phyloP scores from a whole-genome alignment of 1,140 invertebrate species.

The Choristoneura fumiferana region DNA sequence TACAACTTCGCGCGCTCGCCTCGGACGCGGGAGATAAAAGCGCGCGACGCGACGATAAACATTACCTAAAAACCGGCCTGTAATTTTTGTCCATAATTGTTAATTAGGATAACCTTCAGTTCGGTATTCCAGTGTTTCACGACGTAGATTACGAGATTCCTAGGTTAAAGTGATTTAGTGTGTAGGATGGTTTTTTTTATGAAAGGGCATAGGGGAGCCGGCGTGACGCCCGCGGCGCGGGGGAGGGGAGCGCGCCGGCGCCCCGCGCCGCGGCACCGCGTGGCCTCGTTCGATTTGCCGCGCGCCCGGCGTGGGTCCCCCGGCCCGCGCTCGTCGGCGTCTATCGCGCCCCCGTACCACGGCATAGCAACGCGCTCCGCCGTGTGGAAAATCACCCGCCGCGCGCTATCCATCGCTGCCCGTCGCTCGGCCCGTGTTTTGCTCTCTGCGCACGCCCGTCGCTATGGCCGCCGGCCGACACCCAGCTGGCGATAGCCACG shows the following conservation, averaged over 20 bases:
- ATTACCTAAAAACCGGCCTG: constrained; percentile 58
- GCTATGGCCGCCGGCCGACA: neutral
- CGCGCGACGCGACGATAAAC: constrained; percentile 57
- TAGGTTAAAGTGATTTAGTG: constrained; percentile 72
- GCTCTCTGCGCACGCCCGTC: neutral
- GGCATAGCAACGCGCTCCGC: constrained; percentile 51
- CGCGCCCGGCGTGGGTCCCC: constrained; percentile 44
- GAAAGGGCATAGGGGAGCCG: constrained; percentile 51
- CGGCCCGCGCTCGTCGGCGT: constrained; percentile 35
- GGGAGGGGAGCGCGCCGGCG: constrained; percentile 26
- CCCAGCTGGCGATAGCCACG: constrained; percentile 32
- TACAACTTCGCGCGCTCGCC: constrained; percentile 54
- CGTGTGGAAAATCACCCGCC: constrained; percentile 53
- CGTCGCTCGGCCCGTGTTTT: constrained; percentile 4
- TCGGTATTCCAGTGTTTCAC: constrained; percentile 66
- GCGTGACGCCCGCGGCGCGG: constrained; percentile 26
- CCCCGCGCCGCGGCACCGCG: constrained; percentile 37
- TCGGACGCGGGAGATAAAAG: constrained; percentile 67
- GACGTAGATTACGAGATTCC: constrained; percentile 70
- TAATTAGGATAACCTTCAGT: constrained; percentile 66
- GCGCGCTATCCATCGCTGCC: constrained; percentile 54
- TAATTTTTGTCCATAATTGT: constrained; percentile 71
- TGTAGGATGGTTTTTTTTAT: constrained; percentile 65
- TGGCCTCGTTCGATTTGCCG: constrained; percentile 71
- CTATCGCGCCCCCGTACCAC: constrained; percentile 44